Base-by-base conservation (phyloP, 2,888 invertebrate species). In the Galeruca laticollis region DNA sequence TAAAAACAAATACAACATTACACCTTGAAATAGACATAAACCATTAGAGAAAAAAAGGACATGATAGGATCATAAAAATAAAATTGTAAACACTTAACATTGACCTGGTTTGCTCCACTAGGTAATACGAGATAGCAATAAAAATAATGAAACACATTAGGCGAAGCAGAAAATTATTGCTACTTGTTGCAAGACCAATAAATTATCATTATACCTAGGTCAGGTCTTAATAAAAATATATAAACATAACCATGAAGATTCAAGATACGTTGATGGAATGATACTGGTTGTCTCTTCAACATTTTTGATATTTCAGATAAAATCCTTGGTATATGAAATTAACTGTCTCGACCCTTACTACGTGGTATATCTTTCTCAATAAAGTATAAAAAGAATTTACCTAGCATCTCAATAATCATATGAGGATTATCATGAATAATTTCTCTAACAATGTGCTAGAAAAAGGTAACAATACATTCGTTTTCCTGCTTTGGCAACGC, bases 91-190 rank as follows among this genome's bases (percentile, higher is more conserved):
- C 60, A 60, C 37, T 60, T 26, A 60, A 35, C 60, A 60, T 60
- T 60, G 60, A 60, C 60, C 60, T 60, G 60, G 60, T 60, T 60
- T 40, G 40, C 60, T 60, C n/a, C 60, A 60, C 13, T 43, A 60
- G 60, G 40, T 60, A 60, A 60, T 60, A 37, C 35, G 21, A 60
- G 43, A 60, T 35, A 26, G 60, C 40, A 60, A 60, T 60, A 60
- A 60, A 60, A 60, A 60, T 60, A 40, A 60, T 40, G 60, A 60
- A 60, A 21, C 5, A 60, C 60, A 37, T 8, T 60, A 60, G 40
- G 40, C 43, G 60, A 60, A 60, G 60, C 60, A 60, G 40, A 60
- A 60, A 60, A 60, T 60, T 60, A 60, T 60, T n/a, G 60, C 60
- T 60, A 40, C 40, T 60, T 60, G 40, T 15, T 43, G n/a, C 26